These are phyloP conservation scores for Diplodus puntazzo DNA, from an alignment of 2,797 vertebrate species.

Conservation along the genomic window DNA sequence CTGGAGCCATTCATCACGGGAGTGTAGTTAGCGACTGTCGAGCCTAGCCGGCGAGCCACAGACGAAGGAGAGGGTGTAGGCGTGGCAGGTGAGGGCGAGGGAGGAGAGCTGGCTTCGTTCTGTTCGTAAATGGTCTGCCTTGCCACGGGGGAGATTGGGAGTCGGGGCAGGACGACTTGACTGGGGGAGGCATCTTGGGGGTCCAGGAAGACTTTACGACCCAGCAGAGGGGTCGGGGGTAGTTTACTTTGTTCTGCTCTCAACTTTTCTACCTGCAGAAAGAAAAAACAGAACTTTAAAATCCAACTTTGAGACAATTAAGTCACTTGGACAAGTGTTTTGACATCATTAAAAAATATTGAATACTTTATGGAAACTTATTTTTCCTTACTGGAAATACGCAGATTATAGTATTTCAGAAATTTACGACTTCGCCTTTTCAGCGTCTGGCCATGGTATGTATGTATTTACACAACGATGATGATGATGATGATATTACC, in stretches of 20 bases:
- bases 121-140: slow-evolving; percentile 89
- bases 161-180: slow-evolving; percentile 79
- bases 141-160: slow-evolving; percentile 82
- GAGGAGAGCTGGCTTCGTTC: slow-evolving; percentile 79
- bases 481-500: slow-evolving; percentile 72
- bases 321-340: not conserved
- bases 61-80: slow-evolving; percentile 77
- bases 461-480: not conserved
- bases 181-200: slow-evolving; percentile 81
- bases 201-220: slow-evolving; percentile 92
- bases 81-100: slow-evolving; percentile 73
- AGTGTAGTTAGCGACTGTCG: slow-evolving; percentile 82
- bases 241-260: slow-evolving; percentile 92
- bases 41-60: slow-evolving; percentile 70
- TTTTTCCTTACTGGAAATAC: too few relatives aligned
- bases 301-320: not conserved
- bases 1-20: slow-evolving; percentile 82
- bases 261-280: slow-evolving; percentile 91
- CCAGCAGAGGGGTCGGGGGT: slow-evolving; percentile 91
- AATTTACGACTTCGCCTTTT: not conserved
- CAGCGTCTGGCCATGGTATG: not conserved
- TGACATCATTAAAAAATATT: not conserved
- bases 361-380: not conserved
- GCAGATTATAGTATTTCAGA: not conserved
- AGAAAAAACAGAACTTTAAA: not conserved